Base-by-base conservation (phyloP, 2,797 vertebrate species). In the Gallinago nigripennis region DNA sequence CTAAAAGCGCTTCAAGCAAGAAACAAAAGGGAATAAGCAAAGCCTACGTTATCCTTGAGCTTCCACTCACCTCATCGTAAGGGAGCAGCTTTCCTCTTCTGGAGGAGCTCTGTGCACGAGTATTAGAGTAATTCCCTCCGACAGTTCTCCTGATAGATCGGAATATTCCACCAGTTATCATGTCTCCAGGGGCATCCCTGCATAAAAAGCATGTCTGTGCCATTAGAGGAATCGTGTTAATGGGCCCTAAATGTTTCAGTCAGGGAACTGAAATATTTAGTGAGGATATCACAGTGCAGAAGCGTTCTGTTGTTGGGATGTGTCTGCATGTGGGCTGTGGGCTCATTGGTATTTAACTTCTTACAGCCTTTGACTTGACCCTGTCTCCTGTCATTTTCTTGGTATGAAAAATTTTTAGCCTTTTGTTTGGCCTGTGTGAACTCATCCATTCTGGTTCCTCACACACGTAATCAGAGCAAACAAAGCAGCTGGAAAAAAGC, bases 1-100 rank as follows among this genome's bases (percentile, higher is more conserved):
- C 81, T 96, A 45, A 93, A 94, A 96, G 90, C 82, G 75, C 94
- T 93, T 95, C 92, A 88, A 92, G 94, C 86, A 91, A 95, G 88
- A 92, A 95, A 77, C 56, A 65, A 82, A 86, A 93, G 69, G 82
- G 94, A 95, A 94, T 94, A 96, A 71, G 77, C 35, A 87, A 81
- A 93, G 33, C 43, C 70, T 95, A 66, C 53, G 61, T 70, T 37
- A 90, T 92, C 63, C 79, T 87, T 86, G 89, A 90, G 78, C 79
- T 94, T 93, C 88, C 81, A 73, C 90, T 96, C 56, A 57, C 88
- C 75, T 95, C 60, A 63, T 86, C 85, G n/a, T 80, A 41, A 86
- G 81, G 87, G 82, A 95, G 30, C 39, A 84, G 45, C 88, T 51
- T 77, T 92, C 76, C 48, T 83, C 31, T 94, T 95, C 79, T 78